Conservation (phyloP, 2,113 vertebrate species). For the Microtus montanus region DNA sequence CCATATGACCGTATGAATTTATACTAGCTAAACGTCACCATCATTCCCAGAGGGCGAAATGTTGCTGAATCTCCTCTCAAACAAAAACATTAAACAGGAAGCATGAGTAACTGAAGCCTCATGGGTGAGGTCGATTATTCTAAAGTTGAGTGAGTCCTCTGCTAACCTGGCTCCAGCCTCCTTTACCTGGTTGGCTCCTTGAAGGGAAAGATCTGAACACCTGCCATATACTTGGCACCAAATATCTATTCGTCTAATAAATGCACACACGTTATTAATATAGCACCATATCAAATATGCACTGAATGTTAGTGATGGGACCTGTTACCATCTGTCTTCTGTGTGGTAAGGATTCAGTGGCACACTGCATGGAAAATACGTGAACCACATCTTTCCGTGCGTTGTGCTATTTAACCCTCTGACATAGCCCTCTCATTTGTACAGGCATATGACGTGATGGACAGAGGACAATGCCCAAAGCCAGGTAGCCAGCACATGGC, state of each 20-base stretch:
- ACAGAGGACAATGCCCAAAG: constrained; percentile 52
- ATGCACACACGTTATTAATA: neutral
- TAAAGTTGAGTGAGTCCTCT: constrained; percentile 26
- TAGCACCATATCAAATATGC: neutral
- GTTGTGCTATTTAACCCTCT: neutral
- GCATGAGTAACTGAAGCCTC: neutral
- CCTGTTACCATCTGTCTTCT: neutral
- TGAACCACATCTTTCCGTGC: neutral
- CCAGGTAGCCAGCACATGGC: constrained; percentile 63
- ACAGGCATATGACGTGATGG: neutral
- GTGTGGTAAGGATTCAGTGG: neutral
- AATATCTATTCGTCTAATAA: neutral
- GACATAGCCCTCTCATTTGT: neutral
- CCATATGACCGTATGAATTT: neutral
- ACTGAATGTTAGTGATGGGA: neutral
- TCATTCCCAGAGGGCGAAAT: constrained; percentile 11
- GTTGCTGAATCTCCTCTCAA: constrained; percentile 15
- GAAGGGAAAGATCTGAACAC: constrained; percentile 28
- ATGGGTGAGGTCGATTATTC: constrained; percentile 17
- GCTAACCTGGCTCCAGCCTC: neutral
- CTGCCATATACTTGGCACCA: neutral
- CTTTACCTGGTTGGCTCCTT: neutral
- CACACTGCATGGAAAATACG: neutral
- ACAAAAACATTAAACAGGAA: constrained; percentile 53
- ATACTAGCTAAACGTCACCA: constrained; percentile 24